Evolutionary conservation across 2,113 vertebrate species (phyloP).

Genomic region (Ophiodon elongatus): DNA sequence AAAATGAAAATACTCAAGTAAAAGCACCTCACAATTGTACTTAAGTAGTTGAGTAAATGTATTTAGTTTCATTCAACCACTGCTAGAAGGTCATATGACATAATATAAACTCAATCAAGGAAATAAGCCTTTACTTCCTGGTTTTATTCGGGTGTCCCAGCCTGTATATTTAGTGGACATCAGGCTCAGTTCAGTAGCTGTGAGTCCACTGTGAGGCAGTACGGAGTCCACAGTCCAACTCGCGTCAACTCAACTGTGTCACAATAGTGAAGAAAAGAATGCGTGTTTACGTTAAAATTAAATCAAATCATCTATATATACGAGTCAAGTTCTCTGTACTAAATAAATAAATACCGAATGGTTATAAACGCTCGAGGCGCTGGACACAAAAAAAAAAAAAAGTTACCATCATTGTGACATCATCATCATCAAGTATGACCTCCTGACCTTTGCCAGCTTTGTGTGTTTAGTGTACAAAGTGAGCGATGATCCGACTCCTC

Average conservation of each 20-base stretch:
- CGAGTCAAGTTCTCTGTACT: too few relatives aligned
- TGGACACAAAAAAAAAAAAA: too few relatives aligned
- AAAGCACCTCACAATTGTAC: not conserved
- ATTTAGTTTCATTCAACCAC: not conserved
- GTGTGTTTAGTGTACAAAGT: not conserved
- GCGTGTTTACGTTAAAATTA: too few relatives aligned
- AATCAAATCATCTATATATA: too few relatives aligned
- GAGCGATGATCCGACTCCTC: not conserved
- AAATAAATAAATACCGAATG: not conserved
- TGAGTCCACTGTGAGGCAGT: constrained; percentile 69
- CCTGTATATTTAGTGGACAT: not conserved
- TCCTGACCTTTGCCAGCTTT: not conserved
- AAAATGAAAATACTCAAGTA: not conserved
- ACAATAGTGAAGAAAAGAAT: too few relatives aligned
- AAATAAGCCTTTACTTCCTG: not conserved
- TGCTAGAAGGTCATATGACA: not conserved
- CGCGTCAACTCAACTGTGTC: not conserved
- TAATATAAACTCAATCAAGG: not conserved
- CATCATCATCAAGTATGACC: not conserved
- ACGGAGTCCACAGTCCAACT: constrained; percentile 36
- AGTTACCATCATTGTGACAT: not conserved
- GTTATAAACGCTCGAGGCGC: not conserved
- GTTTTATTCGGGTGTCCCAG: not conserved
- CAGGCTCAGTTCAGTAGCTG: constrained; percentile 13
- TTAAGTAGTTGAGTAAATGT: not conserved